Percentiles rank a stretch among this genome's conserved stretches.
Conservation (phyloP, 2,888 invertebrate genomes). For the Gastrophysa polygoni region DNA sequence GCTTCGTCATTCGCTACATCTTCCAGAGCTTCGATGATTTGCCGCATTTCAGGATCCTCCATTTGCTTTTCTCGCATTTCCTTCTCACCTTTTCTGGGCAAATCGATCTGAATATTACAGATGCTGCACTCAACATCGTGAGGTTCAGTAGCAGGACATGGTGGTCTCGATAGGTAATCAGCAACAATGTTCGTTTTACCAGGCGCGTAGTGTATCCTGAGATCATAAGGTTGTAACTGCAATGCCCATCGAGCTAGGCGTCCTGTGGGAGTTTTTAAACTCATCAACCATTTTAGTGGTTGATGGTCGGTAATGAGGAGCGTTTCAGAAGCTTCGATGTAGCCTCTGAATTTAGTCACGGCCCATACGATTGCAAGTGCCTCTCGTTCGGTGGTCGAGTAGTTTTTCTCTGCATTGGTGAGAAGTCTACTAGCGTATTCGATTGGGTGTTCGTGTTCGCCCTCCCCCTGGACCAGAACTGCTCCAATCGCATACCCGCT, state of each 20-base stretch:
- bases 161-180: constrained; percentile 49
- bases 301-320: constrained; percentile 56
- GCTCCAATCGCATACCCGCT: constrained; percentile 39
- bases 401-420: constrained; percentile 36
- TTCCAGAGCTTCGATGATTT: constrained; percentile 8
- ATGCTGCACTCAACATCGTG: neutral
- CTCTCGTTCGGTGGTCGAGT: constrained; percentile 35
- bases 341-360: constrained; percentile 52
- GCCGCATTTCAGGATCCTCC: constrained; percentile 5
- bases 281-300: constrained; percentile 56
- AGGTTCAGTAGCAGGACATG: neutral
- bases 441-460: constrained; percentile 35
- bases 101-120: constrained; percentile 6
- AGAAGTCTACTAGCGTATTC: constrained; percentile 43
- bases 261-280: constrained; percentile 53
- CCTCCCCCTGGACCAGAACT: constrained; percentile 35
- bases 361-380: constrained; percentile 44
- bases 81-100: neutral
- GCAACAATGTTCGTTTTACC: constrained; percentile 50
- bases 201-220: constrained; percentile 54
- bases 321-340: constrained; percentile 51
- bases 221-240: constrained; percentile 49
- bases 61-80: neutral
- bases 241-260: constrained; percentile 55
- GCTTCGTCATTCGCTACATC: neutral